phyloP scores from a whole-genome alignment of 2,113 vertebrate species.

The Plestiodon gilberti region DNA sequence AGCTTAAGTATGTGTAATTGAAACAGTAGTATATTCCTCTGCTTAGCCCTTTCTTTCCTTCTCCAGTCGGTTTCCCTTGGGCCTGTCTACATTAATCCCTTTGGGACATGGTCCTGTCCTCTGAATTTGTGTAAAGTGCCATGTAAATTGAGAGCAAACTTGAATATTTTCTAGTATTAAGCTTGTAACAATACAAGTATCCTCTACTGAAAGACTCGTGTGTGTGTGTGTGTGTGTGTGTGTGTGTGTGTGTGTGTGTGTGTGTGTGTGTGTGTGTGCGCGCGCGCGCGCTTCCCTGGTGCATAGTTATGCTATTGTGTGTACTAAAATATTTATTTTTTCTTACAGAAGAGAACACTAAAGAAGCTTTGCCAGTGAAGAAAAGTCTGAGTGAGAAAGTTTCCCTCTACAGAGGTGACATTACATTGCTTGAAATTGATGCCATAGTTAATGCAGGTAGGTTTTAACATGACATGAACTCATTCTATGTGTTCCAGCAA shows the following conservation, averaged over 20 bases:
- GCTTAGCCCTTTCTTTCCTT: no score
- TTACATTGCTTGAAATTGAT: slow-evolving; percentile 93
- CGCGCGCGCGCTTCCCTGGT: background rate
- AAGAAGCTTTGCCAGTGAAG: slow-evolving; percentile 78
- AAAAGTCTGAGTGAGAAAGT: slow-evolving; percentile 89
- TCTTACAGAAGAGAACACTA: slow-evolving; percentile 70
- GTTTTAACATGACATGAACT: slow-evolving; percentile 42
- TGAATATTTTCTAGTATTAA: background rate
- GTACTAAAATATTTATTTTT: slow-evolving; percentile 1
- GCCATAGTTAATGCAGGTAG: slow-evolving; percentile 98
- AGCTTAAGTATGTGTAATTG: no score
- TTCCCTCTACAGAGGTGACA: slow-evolving; percentile 96
- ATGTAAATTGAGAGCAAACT: no score
- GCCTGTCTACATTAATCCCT: no score
- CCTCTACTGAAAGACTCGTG: background rate
- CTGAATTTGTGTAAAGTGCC: no score
- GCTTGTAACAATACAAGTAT: background rate
- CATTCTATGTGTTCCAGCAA: background rate
- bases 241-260: no score
- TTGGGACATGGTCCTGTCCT: no score
- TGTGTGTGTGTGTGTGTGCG: no score
- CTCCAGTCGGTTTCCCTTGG: no score
- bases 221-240: no score
- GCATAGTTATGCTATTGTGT: accelerated
- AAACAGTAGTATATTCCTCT: no score